Evolutionary conservation across 2,797 vertebrate species (phyloP).

Genomic region (Scyliorhinus canicula): DNA sequence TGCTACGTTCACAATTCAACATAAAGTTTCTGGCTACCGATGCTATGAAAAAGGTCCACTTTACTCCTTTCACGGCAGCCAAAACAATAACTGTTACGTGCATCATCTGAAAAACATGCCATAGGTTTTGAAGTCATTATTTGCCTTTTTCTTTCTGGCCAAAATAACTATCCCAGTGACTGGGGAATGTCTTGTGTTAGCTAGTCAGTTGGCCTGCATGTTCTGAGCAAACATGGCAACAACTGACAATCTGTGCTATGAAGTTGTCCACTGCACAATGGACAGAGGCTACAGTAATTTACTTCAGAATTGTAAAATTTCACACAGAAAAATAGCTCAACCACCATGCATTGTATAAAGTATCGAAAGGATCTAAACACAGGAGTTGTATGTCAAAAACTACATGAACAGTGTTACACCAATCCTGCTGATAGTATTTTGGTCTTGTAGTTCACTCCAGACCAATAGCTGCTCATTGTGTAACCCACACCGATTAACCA

Average conservation of each 20-base stretch:
- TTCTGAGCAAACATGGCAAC: not conserved
- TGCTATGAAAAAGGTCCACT: not conserved
- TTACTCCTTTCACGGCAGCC: not conserved
- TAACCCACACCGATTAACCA: not conserved
- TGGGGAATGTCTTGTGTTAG: not conserved
- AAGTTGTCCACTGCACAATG: not conserved
- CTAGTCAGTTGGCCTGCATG: not conserved
- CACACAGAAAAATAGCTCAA: not conserved
- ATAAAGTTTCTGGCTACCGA: not conserved
- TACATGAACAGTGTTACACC: not conserved
- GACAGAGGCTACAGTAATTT: not conserved
- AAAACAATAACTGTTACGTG: not conserved
- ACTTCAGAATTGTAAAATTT: not conserved
- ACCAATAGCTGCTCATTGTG: not conserved
- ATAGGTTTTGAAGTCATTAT: not conserved
- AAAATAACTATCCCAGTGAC: not conserved
- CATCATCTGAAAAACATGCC: not conserved
- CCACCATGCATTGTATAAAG: not conserved
- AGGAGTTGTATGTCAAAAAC: not conserved
- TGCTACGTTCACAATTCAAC: not conserved
- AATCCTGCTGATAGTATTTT: not conserved
- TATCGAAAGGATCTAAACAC: not conserved
- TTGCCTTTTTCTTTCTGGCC: not conserved
- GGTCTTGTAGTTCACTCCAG: not conserved
- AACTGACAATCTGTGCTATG: not conserved